Conservation (phyloP, 1,140 invertebrate genomes). For the Trachymyrmex septentrionalis region DNA sequence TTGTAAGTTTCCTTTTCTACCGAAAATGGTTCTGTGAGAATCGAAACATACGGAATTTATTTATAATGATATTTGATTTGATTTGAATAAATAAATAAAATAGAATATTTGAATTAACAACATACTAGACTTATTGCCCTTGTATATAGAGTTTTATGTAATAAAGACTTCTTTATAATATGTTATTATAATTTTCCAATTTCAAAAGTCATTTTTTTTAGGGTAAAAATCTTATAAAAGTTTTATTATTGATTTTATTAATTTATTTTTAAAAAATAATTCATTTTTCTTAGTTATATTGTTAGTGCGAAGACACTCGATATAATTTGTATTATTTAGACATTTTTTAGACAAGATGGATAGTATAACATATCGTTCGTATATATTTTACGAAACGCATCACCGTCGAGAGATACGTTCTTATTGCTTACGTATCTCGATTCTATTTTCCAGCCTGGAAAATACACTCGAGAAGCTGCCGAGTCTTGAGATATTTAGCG, state of each 20-base stretch:
- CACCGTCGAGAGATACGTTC: not conserved
- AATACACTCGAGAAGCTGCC: not conserved
- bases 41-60: too few relatives aligned
- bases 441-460: slow-evolving; percentile 64
- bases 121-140: too few relatives aligned
- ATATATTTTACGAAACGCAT: not conserved
- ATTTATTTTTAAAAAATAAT: not conserved
- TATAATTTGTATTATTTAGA: not conserved
- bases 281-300: not conserved
- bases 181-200: too few relatives aligned
- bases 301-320: not conserved
- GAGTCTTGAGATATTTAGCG: slow-evolving; percentile 62
- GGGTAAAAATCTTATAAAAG: too few relatives aligned
- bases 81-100: too few relatives aligned
- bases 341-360: not conserved
- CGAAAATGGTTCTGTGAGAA: too few relatives aligned
- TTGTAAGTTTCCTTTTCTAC: too few relatives aligned
- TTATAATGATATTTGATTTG: too few relatives aligned
- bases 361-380: not conserved
- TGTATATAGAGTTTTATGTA: too few relatives aligned
- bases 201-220: too few relatives aligned
- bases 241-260: not conserved
- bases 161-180: too few relatives aligned
- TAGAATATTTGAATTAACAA: too few relatives aligned
- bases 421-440: not conserved